phyloP scores from a whole-genome alignment of 1,140 invertebrate species.

The Saccostrea echinata region DNA sequence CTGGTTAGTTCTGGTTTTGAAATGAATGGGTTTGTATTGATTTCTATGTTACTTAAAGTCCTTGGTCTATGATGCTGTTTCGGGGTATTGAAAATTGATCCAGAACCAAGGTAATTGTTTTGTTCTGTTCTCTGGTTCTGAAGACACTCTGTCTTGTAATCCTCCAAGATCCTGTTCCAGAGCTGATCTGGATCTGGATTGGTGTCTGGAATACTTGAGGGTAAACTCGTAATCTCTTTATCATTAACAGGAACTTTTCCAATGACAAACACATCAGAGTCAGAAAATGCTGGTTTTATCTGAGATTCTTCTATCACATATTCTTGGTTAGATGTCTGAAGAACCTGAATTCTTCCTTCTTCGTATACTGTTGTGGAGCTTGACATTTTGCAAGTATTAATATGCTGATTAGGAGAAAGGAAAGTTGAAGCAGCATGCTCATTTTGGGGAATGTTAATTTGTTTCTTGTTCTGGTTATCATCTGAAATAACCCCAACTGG shows the following conservation, averaged over 20 bases:
- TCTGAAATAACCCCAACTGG: slow-evolving; percentile 9
- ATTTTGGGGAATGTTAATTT: not conserved
- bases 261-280: not conserved
- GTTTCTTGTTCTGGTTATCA: not conserved
- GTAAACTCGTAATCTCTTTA: not conserved
- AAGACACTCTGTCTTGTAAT: not conserved
- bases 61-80: not conserved
- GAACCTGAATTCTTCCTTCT: not conserved
- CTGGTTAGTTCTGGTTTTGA: not conserved
- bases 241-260: not conserved
- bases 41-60: not conserved
- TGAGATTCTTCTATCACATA: not conserved
- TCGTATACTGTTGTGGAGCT: not conserved
- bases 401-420: not conserved
- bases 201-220: not conserved
- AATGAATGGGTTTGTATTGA: not conserved
- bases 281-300: not conserved
- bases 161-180: slow-evolving; percentile 17
- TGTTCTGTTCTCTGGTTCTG: not conserved
- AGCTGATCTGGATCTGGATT: not conserved
- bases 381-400: not conserved
- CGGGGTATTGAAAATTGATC: not conserved
- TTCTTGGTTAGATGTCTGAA: not conserved
- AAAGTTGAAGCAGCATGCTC: not conserved
- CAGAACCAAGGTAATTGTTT: not conserved